Conservation (phyloP, 2,797 vertebrate genomes). For the Ptychadena robeensis region DNA sequence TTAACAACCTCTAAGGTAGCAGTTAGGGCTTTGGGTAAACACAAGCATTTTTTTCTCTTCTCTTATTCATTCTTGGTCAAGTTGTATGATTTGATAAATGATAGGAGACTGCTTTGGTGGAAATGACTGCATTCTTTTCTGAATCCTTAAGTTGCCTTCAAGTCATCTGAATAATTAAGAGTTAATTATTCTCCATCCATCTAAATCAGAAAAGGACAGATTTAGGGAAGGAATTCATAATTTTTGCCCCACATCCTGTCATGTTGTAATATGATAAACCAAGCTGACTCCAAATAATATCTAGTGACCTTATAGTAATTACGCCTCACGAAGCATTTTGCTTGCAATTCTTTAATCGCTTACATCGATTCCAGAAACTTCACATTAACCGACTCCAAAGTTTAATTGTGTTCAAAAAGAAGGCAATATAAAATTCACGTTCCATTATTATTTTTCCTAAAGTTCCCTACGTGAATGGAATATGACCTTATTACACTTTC, state of each 20-base stretch:
- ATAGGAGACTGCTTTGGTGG: conserved; percentile 93
- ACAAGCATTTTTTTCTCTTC: conserved; percentile 81
- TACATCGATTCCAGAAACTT: conserved; percentile 89
- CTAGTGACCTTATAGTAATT: conserved; percentile 98
- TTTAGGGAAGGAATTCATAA: conserved; percentile 99
- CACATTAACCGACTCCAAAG: conserved; percentile 84
- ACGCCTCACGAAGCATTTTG: conserved; percentile 91
- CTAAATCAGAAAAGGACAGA: conserved; percentile 99
- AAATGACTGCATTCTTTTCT: conserved; percentile 90
- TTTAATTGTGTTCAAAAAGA: conserved; percentile 77
- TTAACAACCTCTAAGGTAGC: conserved; percentile 96
- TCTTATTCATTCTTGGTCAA: conserved; percentile 93
- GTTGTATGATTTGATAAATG: conserved; percentile 92
- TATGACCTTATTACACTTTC: conserved; percentile 13
- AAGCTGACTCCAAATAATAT: conserved; percentile 99
- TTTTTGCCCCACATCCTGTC: conserved; percentile 96
- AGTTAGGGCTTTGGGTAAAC: conserved; percentile 84
- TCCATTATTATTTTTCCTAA: conserved; percentile 64
- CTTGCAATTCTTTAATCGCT: conserved; percentile 93
- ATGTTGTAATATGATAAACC: conserved; percentile 97
- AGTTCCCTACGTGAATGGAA: conserved; percentile 56
- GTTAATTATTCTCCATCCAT: conserved; percentile 99
- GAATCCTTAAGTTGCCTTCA: conserved; percentile 95
- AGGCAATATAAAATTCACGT: conserved; percentile 72
- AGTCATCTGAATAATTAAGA: conserved; percentile 99